Evolutionary conservation across 2,888 invertebrate genomes (phyloP), one percentile per base, ranked within the genome.

Genomic region (Arenicola marina): DNA sequence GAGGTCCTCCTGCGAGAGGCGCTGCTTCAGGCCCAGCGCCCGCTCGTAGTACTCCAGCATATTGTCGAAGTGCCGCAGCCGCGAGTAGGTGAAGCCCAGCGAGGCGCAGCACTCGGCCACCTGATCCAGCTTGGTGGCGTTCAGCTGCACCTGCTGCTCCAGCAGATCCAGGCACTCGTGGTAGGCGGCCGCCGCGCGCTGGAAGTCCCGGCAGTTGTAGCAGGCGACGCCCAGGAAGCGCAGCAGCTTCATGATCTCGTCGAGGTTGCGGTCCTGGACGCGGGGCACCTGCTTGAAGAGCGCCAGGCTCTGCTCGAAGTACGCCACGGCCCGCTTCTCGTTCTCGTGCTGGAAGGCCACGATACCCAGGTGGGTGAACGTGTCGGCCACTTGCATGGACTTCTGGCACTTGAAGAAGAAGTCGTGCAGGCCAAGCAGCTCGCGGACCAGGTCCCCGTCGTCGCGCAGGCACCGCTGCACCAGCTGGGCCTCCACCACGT

Each of bases 11-110:
- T 34, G n/a, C 1, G 64, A 51, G 1, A 67, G 59, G 24, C 61
- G 46, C 11, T 24, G 51, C 33, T 64, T 61, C 28, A 62, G 38
- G n/a, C 59, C 55, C 11, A 67, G 56, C 1, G 67, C 67, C 2
- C 61, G 51, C 29, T 67, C 67, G n/a, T 67, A 67, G 31, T 62
- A 67, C 34, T 44, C 29, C 38, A 67, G 56, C 67, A 67, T 64
- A 24, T 56, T 67, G 59, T 67, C 64, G 43, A 67, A 67, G 54
- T 67, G 55, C 26, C 67, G 53, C 53, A 53, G 24, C 29, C 33
- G 29, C 11, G 53, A 53, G 32, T 31, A 53, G 29, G 29, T 31
- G 24, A 32, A 53, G 32, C 53, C 33, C 7, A 53, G 31, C 31
- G 53, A 53, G 31, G 53, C 33, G 32, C 15, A 32, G 32, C 33